These are phyloP conservation scores for Danio kyathit DNA, from an alignment of 2,797 vertebrate genomes.

Conservation along the genomic window DNA sequence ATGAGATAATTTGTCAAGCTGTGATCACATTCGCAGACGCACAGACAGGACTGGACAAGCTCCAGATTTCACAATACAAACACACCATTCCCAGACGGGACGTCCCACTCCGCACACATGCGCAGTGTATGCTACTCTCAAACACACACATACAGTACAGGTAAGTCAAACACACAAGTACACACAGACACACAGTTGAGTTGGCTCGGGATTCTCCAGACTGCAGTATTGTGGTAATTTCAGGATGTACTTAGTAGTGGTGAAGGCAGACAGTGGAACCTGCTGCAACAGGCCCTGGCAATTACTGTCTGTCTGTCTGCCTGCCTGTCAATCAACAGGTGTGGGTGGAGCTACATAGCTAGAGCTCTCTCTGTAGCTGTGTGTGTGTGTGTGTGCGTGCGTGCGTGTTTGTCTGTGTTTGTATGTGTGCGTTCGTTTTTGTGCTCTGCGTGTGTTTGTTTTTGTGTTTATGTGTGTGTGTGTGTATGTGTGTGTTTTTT, in stretches of 20 bases:
- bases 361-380: no score
- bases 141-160: constrained; percentile 32
- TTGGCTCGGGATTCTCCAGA: constrained; percentile 54
- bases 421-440: constrained; percentile 35
- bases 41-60: constrained; percentile 65
- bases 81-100: constrained; percentile 66
- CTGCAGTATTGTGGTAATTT: constrained; percentile 64
- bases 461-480: no score
- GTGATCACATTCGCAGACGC: constrained; percentile 64
- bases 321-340: constrained; percentile 36
- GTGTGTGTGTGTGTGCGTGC: no score
- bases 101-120: constrained; percentile 39
- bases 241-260: constrained; percentile 65
- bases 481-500: no score
- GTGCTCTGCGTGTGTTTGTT: no score
- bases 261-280: constrained; percentile 57
- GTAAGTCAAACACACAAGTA: constrained; percentile 17
- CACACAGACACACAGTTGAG: constrained; percentile 25
- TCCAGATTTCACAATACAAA: constrained; percentile 65
- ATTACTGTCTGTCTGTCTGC: constrained; percentile 36
- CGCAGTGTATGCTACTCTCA: background rate
- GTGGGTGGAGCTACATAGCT: constrained; percentile 43
- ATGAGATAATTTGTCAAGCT: constrained; percentile 60
- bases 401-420: constrained; percentile 3
- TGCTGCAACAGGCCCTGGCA: constrained; percentile 57